These are phyloP conservation scores for Micronycteris hirsuta DNA, from an alignment of 2,113 vertebrate species.

Conservation along the genomic window DNA sequence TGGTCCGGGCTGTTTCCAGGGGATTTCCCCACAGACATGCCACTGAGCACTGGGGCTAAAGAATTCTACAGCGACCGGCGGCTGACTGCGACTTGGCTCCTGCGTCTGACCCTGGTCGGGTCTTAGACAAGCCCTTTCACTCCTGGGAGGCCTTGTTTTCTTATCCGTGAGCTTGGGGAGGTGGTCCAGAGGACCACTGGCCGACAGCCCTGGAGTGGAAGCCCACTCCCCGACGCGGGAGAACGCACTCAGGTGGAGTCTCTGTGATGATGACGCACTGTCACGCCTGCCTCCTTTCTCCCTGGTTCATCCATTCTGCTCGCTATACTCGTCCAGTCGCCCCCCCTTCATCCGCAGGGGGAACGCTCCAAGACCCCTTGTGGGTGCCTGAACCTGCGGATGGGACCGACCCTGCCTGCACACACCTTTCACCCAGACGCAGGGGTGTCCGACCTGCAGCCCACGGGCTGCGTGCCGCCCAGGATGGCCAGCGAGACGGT, in stretches of 20 bases:
- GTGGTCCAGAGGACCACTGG: neutral
- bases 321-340: neutral
- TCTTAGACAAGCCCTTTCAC: neutral
- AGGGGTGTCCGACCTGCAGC: no score
- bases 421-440: neutral
- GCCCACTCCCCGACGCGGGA: neutral
- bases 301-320: neutral
- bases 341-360: neutral
- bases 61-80: no score
- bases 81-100: neutral
- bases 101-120: neutral
- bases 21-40: no score
- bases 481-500: no score
- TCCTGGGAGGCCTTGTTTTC: no score
- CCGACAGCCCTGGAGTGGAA: neutral
- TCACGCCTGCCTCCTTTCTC: neutral
- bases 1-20: neutral
- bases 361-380: neutral
- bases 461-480: no score
- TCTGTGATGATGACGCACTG: neutral
- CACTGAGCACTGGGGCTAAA: neutral
- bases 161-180: no score
- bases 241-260: neutral
- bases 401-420: rapidly evolving
- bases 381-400: neutral